These are phyloP conservation scores for Anguilla rostrata DNA, from an alignment of 2,113 vertebrate species.

Conservation along the genomic window DNA sequence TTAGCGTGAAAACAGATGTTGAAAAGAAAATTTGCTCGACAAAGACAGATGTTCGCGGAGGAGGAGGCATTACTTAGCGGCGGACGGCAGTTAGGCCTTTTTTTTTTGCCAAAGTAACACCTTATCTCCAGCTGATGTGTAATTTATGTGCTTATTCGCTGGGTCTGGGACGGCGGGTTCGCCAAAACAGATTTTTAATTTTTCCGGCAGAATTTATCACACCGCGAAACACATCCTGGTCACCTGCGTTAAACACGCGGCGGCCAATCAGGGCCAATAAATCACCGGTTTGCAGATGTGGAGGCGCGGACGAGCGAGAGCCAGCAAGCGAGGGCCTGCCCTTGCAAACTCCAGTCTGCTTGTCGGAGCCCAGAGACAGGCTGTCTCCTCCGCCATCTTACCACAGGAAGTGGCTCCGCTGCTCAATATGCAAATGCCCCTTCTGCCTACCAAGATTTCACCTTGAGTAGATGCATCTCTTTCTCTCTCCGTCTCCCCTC, in stretches of 20 bases:
- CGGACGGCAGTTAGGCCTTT: background rate
- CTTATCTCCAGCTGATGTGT: slow-evolving; percentile 2
- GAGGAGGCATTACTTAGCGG: slow-evolving; percentile 19
- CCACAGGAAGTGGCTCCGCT: background rate
- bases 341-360: background rate
- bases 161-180: slow-evolving; percentile 7
- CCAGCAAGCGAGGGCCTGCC: background rate
- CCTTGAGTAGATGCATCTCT: slow-evolving; percentile 21
- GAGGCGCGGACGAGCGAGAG: background rate
- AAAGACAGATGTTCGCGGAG: slow-evolving; percentile 18
- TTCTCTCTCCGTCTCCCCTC: slow-evolving; percentile 4
- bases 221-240: background rate
- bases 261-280: slow-evolving; percentile 12
- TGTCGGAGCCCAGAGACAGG: background rate
- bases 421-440: slow-evolving; percentile 17
- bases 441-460: slow-evolving; percentile 7
- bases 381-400: background rate
- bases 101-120: background rate
- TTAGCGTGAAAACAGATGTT: slow-evolving; percentile 13
- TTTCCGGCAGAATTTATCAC: slow-evolving; percentile 14
- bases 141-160: slow-evolving; percentile 27
- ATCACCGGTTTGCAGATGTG: background rate
- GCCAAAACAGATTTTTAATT: slow-evolving; percentile 20
- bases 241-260: slow-evolving; percentile 7
- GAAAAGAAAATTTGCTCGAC: background rate